Evolutionary conservation across 2,113 vertebrate genomes (phyloP).

Genomic region (Amblyopsis rosae): DNA sequence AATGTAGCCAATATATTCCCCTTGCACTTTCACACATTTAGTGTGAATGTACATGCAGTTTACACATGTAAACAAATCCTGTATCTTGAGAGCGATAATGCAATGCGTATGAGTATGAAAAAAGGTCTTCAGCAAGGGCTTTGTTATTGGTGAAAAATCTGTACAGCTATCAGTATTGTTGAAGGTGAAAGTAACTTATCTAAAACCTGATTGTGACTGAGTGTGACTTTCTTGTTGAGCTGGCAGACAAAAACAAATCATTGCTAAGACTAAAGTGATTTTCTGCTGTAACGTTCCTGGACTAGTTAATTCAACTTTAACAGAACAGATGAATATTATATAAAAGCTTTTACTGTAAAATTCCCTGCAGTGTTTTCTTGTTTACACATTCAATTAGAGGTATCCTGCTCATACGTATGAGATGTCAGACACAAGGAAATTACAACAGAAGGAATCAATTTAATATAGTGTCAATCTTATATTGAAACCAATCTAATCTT

Average conservation of each 20-base stretch:
- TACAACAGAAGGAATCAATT: neutral
- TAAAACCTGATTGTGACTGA: neutral
- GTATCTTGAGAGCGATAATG: too few relatives aligned
- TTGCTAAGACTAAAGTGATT: neutral
- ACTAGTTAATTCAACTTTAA: neutral
- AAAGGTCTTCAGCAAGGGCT: neutral
- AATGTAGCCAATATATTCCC: too few relatives aligned
- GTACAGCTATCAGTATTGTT: slow-evolving; percentile 20
- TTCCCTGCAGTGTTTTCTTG: too few relatives aligned
- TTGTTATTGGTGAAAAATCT: neutral
- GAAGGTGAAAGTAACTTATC: slow-evolving; percentile 50
- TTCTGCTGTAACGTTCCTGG: neutral
- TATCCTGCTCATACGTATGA: too few relatives aligned
- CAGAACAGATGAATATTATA: too few relatives aligned
- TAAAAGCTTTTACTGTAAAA: too few relatives aligned
- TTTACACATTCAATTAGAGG: too few relatives aligned
- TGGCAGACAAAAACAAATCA: slow-evolving; percentile 15
- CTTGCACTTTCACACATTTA: too few relatives aligned
- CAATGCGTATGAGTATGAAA: neutral
- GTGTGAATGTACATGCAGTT: too few relatives aligned
- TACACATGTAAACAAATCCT: too few relatives aligned
- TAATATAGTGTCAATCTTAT: neutral
- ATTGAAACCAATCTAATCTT: neutral
- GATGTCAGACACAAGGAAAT: neutral
- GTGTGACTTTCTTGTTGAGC: neutral